These are phyloP conservation scores for Clarias fuscus DNA, from an alignment of 2,797 vertebrate species.

Conservation along the genomic window DNA sequence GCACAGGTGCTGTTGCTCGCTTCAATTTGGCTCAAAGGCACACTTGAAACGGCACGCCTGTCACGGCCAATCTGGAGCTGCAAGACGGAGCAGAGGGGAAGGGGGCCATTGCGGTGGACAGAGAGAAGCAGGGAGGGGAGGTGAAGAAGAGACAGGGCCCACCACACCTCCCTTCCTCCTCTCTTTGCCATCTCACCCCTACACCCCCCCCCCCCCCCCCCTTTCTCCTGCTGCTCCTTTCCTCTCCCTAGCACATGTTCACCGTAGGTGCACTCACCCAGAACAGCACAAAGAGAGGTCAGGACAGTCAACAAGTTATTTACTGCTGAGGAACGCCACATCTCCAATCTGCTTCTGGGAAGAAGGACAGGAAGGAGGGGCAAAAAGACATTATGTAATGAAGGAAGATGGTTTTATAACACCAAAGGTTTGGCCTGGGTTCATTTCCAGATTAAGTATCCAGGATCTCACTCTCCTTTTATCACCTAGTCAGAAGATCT, in stretches of 20 bases:
- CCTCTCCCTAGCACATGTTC: conserved; percentile 65
- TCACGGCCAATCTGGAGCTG: conserved; percentile 72
- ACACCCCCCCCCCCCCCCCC: conserved; percentile 27
- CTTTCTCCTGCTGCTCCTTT: conserved; percentile 59
- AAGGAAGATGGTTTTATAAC: conserved; percentile 18
- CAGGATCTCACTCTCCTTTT: background rate
- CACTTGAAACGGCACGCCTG: conserved; percentile 75
- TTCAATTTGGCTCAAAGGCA: conserved; percentile 79
- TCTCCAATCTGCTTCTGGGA: conserved; percentile 59
- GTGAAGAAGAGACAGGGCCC: conserved; percentile 52
- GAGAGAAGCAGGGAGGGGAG: conserved; percentile 22
- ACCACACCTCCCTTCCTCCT: conserved; percentile 32
- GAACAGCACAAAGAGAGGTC: conserved; percentile 65
- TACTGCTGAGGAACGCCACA: conserved; percentile 54
- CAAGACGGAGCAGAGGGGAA: conserved; percentile 64
- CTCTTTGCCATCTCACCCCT: conserved; percentile 25
- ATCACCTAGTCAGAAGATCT: background rate
- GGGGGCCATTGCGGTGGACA: conserved; percentile 44
- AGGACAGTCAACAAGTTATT: conserved; percentile 67
- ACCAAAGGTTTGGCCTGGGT: conserved; percentile 13
- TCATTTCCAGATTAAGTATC: conserved; percentile 2
- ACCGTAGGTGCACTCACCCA: conserved; percentile 54
- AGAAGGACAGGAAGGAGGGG: conserved; percentile 20
- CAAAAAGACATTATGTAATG: conserved; percentile 48
- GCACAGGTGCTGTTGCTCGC: conserved; percentile 79